phyloP scores from a whole-genome alignment of 1,140 invertebrate genomes.

The Hyposmocoma kahamanoa region DNA sequence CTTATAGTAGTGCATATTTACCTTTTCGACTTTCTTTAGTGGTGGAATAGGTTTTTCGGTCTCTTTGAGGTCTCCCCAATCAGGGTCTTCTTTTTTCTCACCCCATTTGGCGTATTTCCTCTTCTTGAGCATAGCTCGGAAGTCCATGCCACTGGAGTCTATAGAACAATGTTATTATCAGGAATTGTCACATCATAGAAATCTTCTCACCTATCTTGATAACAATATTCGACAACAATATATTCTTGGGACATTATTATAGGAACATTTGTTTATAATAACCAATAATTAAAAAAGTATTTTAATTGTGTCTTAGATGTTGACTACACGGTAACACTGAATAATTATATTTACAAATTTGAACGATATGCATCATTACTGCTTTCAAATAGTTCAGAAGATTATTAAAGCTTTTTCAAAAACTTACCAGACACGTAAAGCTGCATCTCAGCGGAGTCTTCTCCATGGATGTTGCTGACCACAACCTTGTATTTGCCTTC shows the following conservation, averaged over 20 bases:
- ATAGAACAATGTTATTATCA: constrained; percentile 19
- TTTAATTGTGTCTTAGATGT: too few relatives aligned
- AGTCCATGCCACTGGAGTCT: constrained; percentile 98
- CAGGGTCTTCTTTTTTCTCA: constrained; percentile 89
- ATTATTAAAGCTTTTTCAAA: too few relatives aligned
- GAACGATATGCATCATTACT: too few relatives aligned
- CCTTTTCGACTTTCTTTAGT: constrained; percentile 94
- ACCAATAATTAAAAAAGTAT: too few relatives aligned
- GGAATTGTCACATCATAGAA: too few relatives aligned
- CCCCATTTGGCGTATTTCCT: constrained; percentile 96
- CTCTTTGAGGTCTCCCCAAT: constrained; percentile 95
- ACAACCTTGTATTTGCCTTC: constrained; percentile 97
- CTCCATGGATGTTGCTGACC: constrained; percentile 93
- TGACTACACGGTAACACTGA: too few relatives aligned
- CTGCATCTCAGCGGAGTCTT: constrained; percentile 95
- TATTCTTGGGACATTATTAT: too few relatives aligned
- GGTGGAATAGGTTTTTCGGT: constrained; percentile 88
- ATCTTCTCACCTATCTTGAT: too few relatives aligned
- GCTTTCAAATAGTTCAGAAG: too few relatives aligned
- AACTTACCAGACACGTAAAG: constrained; percentile 95
- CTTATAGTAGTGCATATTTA: constrained; percentile 57
- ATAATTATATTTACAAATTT: too few relatives aligned
- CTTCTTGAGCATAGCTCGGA: constrained; percentile 97
- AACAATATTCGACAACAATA: too few relatives aligned
- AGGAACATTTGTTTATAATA: too few relatives aligned